Evolutionary conservation across 2,888 invertebrate genomes (phyloP).

Genomic region (Lucinisca nassula): DNA sequence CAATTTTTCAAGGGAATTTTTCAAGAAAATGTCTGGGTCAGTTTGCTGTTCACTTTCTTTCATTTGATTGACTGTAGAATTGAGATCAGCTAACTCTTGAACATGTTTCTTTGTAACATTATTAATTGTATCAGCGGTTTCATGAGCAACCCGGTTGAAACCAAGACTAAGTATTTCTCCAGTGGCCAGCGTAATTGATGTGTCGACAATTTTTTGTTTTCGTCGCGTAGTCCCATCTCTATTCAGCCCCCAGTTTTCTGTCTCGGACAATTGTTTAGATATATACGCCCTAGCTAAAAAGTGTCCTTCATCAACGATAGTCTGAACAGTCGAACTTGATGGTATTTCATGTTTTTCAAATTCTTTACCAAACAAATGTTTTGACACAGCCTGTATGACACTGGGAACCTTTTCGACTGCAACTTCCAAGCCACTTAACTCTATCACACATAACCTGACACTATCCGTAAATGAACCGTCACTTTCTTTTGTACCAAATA

Average conservation of each 20-base stretch:
- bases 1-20: too few relatives aligned
- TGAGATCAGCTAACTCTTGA: not conserved
- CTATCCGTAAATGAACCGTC: slow-evolving; percentile 34
- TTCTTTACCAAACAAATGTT: slow-evolving; percentile 34
- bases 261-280: slow-evolving; percentile 15
- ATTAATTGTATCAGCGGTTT: slow-evolving; percentile 39
- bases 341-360: slow-evolving; percentile 33
- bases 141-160: slow-evolving; percentile 32
- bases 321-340: slow-evolving; percentile 20
- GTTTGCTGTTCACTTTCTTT: too few relatives aligned
- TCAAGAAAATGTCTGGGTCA: too few relatives aligned
- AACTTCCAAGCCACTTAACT: slow-evolving; percentile 52
- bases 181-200: slow-evolving; percentile 42
- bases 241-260: slow-evolving; percentile 40
- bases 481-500: slow-evolving; percentile 19
- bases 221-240: slow-evolving; percentile 49
- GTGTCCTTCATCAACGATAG: slow-evolving; percentile 52
- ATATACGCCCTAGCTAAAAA: slow-evolving; percentile 50
- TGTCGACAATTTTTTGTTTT: slow-evolving; percentile 61
- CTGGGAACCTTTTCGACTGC: slow-evolving; percentile 43
- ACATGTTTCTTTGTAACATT: slow-evolving; percentile 38
- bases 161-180: slow-evolving; percentile 52
- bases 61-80: too few relatives aligned
- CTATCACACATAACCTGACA: slow-evolving; percentile 49
- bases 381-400: slow-evolving; percentile 25